These are phyloP conservation scores for Eciton burchellii DNA, from an alignment of 1,140 invertebrate genomes.

Conservation along the genomic window DNA sequence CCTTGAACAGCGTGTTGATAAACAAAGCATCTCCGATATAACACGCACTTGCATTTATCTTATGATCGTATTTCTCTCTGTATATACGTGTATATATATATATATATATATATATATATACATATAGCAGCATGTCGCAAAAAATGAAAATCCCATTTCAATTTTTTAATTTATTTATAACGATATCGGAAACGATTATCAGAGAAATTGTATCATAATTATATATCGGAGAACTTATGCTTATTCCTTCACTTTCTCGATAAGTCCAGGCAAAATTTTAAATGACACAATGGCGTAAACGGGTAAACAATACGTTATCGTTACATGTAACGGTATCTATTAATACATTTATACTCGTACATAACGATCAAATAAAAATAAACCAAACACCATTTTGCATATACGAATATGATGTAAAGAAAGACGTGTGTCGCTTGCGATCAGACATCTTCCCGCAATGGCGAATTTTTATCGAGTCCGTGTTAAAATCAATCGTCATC, in stretches of 20 bases:
- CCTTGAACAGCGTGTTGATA: not conserved
- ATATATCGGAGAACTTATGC: not conserved
- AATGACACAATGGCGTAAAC: not conserved
- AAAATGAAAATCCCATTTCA: no score
- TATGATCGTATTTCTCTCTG: not conserved
- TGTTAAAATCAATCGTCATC: not conserved
- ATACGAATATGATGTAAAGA: not conserved
- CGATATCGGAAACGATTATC: no score
- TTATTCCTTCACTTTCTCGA: not conserved
- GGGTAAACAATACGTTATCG: not conserved
- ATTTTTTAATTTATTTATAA: no score
- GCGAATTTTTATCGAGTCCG: not conserved
- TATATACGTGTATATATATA: not conserved
- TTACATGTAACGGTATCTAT: not conserved
- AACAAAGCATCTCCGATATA: constrained; percentile 11
- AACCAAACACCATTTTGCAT: not conserved
- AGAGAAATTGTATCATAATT: no score
- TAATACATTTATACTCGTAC: not conserved
- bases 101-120: no score
- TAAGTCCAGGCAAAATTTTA: not conserved
- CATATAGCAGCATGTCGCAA: no score
- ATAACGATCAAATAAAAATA: not conserved
- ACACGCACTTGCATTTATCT: constrained; percentile 15
- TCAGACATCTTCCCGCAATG: not conserved
- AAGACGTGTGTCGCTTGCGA: not conserved